These are phyloP conservation scores for Prionace glauca DNA, from an alignment of 2,797 vertebrate species.

Conservation along the genomic window DNA sequence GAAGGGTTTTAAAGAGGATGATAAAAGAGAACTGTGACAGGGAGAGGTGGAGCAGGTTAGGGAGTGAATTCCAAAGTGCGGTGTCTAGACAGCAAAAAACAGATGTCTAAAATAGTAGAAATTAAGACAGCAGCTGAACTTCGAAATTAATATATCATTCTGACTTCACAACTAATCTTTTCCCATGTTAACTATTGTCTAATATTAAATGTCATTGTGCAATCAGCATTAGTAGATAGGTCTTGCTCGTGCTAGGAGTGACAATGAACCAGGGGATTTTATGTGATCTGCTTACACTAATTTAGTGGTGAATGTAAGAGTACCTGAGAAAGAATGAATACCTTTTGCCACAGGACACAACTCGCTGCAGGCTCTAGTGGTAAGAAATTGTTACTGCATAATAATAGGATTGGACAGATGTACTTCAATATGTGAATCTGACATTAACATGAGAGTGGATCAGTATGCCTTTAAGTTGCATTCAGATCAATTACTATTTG, in stretches of 20 bases:
- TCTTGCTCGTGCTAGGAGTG: not conserved
- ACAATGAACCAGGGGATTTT: not conserved
- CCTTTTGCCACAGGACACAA: not conserved
- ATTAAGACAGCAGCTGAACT: not conserved
- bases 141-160: not conserved
- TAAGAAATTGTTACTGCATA: not conserved
- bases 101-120: not conserved
- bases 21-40: not conserved
- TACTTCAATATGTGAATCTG: not conserved
- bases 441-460: not conserved
- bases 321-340: not conserved
- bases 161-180: not conserved
- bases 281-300: not conserved
- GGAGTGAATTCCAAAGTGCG: not conserved
- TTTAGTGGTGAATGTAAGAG: not conserved
- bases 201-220: constrained; percentile 46
- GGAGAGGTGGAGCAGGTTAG: not conserved
- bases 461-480: not conserved
- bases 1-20: not conserved
- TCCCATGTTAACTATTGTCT: not conserved
- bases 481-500: not conserved
- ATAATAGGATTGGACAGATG: not conserved
- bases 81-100: not conserved
- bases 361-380: not conserved
- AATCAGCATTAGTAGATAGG: not conserved